A percentile compares a stretch with the other conserved stretches of the same genome.
These are phyloP conservation scores for Phalacrocorax pelagicus DNA, from an alignment of 2,113 vertebrate species.

Conservation along the genomic window DNA sequence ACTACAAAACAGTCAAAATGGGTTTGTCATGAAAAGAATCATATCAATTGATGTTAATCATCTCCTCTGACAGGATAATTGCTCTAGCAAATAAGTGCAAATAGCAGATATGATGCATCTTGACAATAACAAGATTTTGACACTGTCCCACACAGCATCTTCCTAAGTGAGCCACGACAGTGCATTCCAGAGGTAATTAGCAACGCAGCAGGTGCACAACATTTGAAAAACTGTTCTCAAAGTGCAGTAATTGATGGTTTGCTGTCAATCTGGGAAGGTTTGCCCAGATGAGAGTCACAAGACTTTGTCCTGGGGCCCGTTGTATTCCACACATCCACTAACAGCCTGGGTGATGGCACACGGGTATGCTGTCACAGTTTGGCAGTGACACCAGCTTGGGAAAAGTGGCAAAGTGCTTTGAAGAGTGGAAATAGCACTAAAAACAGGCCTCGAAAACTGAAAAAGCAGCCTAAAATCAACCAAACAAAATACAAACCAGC, in stretches of 20 bases:
- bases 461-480: background rate
- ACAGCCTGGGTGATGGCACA: background rate
- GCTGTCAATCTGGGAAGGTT: background rate
- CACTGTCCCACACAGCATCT: background rate
- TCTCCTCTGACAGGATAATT: slow-evolving; percentile 34
- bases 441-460: background rate
- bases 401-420: background rate
- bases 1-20: background rate
- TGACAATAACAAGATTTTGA: slow-evolving; percentile 14
- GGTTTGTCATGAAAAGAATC: slow-evolving; percentile 6
- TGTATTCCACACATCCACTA: background rate
- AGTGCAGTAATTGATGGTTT: background rate
- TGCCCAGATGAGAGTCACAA: background rate
- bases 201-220: background rate
- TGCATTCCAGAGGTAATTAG: background rate
- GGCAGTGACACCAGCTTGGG: background rate
- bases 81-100: slow-evolving; percentile 11
- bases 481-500: background rate
- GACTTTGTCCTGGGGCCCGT: background rate
- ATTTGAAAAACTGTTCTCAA: background rate
- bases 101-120: slow-evolving; percentile 18
- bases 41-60: background rate
- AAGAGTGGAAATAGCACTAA: background rate
- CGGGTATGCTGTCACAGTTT: background rate
- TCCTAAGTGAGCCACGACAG: background rate